These are phyloP conservation scores for Oscheius myriophilus DNA, from an alignment of 2,888 invertebrate genomes.

Conservation along the genomic window DNA sequence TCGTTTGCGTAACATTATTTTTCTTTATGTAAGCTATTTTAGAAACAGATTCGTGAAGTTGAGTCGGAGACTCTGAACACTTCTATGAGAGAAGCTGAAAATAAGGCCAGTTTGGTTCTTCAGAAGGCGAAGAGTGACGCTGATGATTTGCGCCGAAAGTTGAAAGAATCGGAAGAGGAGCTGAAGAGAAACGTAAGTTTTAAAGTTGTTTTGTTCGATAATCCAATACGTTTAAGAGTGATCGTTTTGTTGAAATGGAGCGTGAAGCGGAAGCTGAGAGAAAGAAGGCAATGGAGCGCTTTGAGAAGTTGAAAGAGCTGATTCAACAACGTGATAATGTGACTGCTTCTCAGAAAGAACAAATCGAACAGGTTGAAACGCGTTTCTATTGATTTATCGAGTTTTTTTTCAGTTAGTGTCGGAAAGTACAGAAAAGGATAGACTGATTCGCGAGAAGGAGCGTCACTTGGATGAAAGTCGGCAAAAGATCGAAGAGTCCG, in stretches of 20 bases:
- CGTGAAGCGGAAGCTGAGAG: constrained; percentile 53
- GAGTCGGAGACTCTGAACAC: constrained; percentile 32
- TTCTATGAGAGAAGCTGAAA: constrained; percentile 9
- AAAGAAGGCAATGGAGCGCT: constrained; percentile 37
- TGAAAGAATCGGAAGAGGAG: constrained; percentile 46
- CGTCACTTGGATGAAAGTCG: constrained; percentile 45
- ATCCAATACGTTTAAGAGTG: constrained; percentile 26
- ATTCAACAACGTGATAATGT: constrained; percentile 33
- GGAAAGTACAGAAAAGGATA: constrained; percentile 18
- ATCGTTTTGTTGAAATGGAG: constrained; percentile 56
- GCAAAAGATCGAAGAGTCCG: constrained; percentile 47
- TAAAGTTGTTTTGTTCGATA: not conserved
- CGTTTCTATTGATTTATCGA: not conserved
- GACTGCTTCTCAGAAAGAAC: constrained; percentile 31
- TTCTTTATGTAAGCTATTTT: constrained; percentile 18
- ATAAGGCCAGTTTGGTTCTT: not conserved
- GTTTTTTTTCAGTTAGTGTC: not conserved
- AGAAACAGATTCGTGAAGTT: constrained; percentile 42
- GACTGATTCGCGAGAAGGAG: constrained; percentile 39
- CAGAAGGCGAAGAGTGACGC: constrained; percentile 33
- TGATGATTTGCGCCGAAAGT: constrained; percentile 38
- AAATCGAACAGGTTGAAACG: constrained; percentile 27
- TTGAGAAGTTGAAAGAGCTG: constrained; percentile 45
- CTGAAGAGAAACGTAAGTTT: constrained; percentile 20
- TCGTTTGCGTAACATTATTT: not conserved